phyloP scores from a whole-genome alignment of 2,888 invertebrate genomes.

The Coleophora deauratella region DNA sequence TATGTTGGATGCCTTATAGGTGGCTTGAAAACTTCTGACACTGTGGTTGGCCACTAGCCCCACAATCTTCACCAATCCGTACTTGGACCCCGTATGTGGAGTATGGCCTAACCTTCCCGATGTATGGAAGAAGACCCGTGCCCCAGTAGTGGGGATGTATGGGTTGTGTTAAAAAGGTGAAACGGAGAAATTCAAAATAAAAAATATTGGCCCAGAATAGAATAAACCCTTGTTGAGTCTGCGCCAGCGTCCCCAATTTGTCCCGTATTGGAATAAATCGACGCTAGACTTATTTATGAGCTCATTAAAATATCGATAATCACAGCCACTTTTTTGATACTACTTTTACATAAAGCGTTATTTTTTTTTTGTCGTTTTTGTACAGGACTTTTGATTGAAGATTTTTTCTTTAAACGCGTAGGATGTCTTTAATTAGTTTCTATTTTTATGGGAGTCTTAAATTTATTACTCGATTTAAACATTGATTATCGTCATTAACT shows the following conservation, averaged over 20 bases:
- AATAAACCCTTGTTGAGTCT: too few species aligned
- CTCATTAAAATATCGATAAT: conserved; percentile 67
- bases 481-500: neutral
- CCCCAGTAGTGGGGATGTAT: too few species aligned
- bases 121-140: too few species aligned
- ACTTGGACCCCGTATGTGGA: too few species aligned
- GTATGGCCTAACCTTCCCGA: too few species aligned
- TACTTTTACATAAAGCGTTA: conserved; percentile 20
- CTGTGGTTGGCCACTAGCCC: too few species aligned
- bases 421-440: conserved; percentile 53
- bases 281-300: conserved; percentile 56
- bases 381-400: conserved; percentile 6
- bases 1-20: too few species aligned
- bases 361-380: conserved; percentile 13
- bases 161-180: too few species aligned
- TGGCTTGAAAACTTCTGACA: too few species aligned
- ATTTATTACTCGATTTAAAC: neutral
- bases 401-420: conserved; percentile 34
- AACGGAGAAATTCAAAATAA: too few species aligned
- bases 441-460: conserved; percentile 31
- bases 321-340: conserved; percentile 35
- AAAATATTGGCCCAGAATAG: too few species aligned
- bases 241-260: conserved; percentile 43
- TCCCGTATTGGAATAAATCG: conserved; percentile 60
- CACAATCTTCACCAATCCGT: too few species aligned